Evolutionary conservation across 35 echinoderm and acorn worm species (phyloP), one percentile per base, ranked within the genome.

Genomic region (Eucidaris tribuloides): DNA sequence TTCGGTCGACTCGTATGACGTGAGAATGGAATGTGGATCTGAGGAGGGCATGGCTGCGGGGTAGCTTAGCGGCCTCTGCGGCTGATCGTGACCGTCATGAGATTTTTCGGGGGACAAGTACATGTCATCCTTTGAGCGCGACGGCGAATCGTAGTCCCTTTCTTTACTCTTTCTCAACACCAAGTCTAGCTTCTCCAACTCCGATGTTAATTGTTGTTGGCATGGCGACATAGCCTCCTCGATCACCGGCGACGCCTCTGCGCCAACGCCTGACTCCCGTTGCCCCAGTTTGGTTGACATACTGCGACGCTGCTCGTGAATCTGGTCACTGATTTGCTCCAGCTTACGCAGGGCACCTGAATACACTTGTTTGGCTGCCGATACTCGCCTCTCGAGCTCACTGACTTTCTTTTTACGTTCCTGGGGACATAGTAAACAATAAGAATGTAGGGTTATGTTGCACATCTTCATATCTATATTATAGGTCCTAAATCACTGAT

Each of bases 251-350:
- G 63, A 74, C 6, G 87, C 66, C 76, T 95, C 92, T 17, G 92
- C 92, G 19, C 93, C 93, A 18, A 96, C 93, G 1, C 93, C 93
- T 7, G 58, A 79, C n/a, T 74, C 93, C 23, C 93, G 68, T 58
- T 87, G 65, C 27, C 87, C 87, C 5, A 89, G 68, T 61, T 89
- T 90, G 23, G 63, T 58, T 7, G 80, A 54, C 18, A 81, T 79
- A 9, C 58, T 82, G n/a, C 81, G 86, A 27, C 94, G 71, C 42
- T 92, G 82, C 43, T 77, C 58, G 46, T 97, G 94, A 29, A 97
- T 97, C 34, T 89, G 62, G 31, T 87, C 81, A 33, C 94, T 97
- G 40, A 97, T 97, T 66, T 88, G 84, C 77, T 97, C 94, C 29
- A 97, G 82, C 40, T 92, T 97, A 13, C 70, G 61, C 19, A 97